Evolutionary conservation across 1,140 invertebrate genomes (phyloP), one percentile per base, ranked within the genome.

Genomic region (Planococcus citri): DNA sequence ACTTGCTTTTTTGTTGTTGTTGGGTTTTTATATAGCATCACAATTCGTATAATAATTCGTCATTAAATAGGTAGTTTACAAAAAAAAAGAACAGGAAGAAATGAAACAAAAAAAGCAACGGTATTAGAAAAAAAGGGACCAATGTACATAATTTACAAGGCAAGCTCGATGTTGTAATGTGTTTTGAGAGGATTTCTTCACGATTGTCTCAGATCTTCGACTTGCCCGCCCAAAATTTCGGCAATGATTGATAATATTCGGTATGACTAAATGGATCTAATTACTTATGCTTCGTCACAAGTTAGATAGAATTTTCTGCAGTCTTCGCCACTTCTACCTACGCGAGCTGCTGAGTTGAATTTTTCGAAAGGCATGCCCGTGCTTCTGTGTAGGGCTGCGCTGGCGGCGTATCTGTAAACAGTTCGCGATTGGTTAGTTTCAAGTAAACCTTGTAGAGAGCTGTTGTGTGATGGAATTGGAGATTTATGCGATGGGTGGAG

Each of bases 251-350:
- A 60, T 60, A 9, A 60, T 25, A 25, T 64, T 25, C 8, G 21
- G 22, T 37, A 37, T 71, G 37, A 38, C 38, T 58, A 37, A 20
- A 27, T 58, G 51, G 20, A 1, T 29, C 29, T 1, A 41, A 58
- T 67, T n/a, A n/a, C n/a, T 73, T 87, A 92, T 78, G 91, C 86
- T 80, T 92, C 89, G 78, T 93, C 93, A 78, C 92, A 94, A 75
- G 91, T 84, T 71, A 90, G 80, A 80, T 90, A 93, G 64, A 90
- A 80, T 75, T 87, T 85, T 74, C 86, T 83, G 75, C 92, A 95
- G 76, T 92, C 88, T 70, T 90, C 87, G 21, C 91, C 91, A 37
- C 86, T 87, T 75, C 91, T 84, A 24, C 92, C 92, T 71, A 87
- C 81, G 79, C 90, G 83, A 20, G 90, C 89, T 0, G 72, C 72